Percentiles rank a stretch among this genome's conserved stretches.
phyloP scores from a whole-genome alignment of 2,797 vertebrate genomes.

The Sylvilagus floridanus region DNA sequence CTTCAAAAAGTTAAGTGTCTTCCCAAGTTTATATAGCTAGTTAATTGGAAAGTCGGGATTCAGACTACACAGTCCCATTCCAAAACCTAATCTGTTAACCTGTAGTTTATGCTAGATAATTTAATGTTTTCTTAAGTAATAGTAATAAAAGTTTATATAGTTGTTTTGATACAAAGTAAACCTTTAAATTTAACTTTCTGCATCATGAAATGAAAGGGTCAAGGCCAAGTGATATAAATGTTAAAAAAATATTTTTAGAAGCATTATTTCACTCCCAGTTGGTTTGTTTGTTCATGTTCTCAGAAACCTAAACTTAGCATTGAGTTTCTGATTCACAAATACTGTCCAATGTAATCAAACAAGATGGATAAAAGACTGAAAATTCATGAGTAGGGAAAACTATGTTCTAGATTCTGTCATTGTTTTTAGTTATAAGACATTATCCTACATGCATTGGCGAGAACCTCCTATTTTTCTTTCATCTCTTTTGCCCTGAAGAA shows the following conservation, averaged over 20 bases:
- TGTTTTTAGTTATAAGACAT: not conserved
- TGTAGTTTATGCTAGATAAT: not conserved
- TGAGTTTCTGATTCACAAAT: not conserved
- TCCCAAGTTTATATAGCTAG: slow-evolving; percentile 21
- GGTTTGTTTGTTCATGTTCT: not conserved
- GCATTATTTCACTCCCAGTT: not conserved
- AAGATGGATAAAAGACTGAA: not conserved
- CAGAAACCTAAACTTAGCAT: not conserved
- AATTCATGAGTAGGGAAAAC: not conserved
- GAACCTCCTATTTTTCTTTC: not conserved
- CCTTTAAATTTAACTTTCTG: slow-evolving; percentile 67
- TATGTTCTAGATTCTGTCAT: not conserved
- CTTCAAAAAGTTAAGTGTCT: slow-evolving; percentile 44
- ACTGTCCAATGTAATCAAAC: slow-evolving; percentile 27
- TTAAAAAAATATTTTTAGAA: slow-evolving; percentile 13
- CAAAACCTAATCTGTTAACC: slow-evolving; percentile 30
- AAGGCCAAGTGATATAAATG: slow-evolving; percentile 17
- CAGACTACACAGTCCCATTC: not conserved
- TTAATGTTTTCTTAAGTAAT: slow-evolving; percentile 22
- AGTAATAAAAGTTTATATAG: slow-evolving; percentile 3
- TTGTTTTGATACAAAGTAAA: slow-evolving; percentile 27
- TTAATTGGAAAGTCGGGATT: slow-evolving; percentile 44
- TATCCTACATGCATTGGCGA: not conserved
- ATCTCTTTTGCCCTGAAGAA: not conserved
- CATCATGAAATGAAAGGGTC: slow-evolving; percentile 62